Base-by-base conservation (phyloP, 2,113 vertebrate genomes). In the Ctenodactylus gundi region DNA sequence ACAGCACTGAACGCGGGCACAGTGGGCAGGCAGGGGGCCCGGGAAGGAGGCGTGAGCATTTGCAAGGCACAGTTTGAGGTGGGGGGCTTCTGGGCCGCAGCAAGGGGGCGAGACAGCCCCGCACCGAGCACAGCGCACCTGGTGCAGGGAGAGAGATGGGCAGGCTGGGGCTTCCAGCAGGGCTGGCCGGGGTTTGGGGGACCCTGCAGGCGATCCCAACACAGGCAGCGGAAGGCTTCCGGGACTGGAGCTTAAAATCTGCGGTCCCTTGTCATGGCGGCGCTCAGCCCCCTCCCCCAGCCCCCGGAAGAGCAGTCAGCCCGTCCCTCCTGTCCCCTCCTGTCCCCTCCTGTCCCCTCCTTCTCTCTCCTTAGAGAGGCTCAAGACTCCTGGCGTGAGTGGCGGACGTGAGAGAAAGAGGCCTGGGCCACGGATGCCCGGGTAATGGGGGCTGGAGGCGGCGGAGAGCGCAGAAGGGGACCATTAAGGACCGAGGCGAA, bases 401-500 rank as follows among this genome's bases (percentile, higher is more conserved):
- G 90, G 77, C 23, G 18, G 94, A 96, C 41, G 23, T 15, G 8
- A 62, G 86, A 91, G 88, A 96, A 76, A 78, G n/a, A 95, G 94
- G 80, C 27, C 89, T 64, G 94, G 76, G 86, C 92, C 93, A 68
- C 95, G 82, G 76, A 94, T 89, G 80, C 82, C 39, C 53, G 90
- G 88, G 84, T 90, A n/a, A 92, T 31, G 86, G 90, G 67, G 81
- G 34, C 77, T 17, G 89, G 58, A 41, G 39, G n/a, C n/a, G 46
- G 93, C 92, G 14, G 86, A 49, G 62, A 57, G 80, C 29, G 4
- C 90, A 91, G 91, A 96, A 97, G 93, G 70, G 96, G 83, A 96
- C 98, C 97, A 97, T 98, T 98, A 98, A 97, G 98, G 97, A 91
- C 93, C 96, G 93, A 90, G 94, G 93, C 92, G 85, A 88, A 98